Conservation (phyloP, 1,140 invertebrate species). For the Eupeodes corollae region DNA sequence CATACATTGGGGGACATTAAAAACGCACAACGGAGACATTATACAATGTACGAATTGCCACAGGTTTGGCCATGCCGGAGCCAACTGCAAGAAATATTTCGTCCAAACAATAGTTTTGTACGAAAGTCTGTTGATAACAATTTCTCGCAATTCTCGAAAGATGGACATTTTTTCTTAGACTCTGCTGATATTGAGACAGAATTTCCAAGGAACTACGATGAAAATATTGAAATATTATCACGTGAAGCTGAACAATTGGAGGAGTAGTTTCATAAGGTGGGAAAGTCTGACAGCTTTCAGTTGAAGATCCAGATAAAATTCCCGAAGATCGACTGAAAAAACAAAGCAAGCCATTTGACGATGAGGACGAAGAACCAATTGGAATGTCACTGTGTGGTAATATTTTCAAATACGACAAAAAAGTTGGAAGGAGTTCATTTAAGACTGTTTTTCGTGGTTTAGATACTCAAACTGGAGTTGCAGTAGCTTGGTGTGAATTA, state of each 20-base stretch:
- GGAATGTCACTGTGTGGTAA: slow-evolving; percentile 83
- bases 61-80: too few relatives aligned
- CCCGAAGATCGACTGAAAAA: not conserved
- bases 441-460: slow-evolving; percentile 97
- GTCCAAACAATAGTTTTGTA: too few relatives aligned
- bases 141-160: too few relatives aligned
- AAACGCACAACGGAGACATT: too few relatives aligned
- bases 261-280: slow-evolving; percentile 28
- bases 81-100: too few relatives aligned
- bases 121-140: too few relatives aligned
- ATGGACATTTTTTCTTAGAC: slow-evolving; percentile 7
- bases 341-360: slow-evolving; percentile 23
- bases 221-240: slow-evolving; percentile 36
- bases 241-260: slow-evolving; percentile 36
- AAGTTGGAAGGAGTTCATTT: slow-evolving; percentile 96
- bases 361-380: slow-evolving; percentile 83
- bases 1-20: too few relatives aligned
- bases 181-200: slow-evolving; percentile 35
- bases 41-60: too few relatives aligned
- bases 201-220: slow-evolving; percentile 35
- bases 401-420: slow-evolving; percentile 98
- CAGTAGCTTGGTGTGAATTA: slow-evolving; percentile 98
- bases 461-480: slow-evolving; percentile 94
- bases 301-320: slow-evolving; percentile 4
- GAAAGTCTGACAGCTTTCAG: slow-evolving; percentile 2